Evolutionary conservation across 30 jellyfish, hydroid and myxozoan species (phyloP).

Genomic region (Morbakka virulenta): DNA sequence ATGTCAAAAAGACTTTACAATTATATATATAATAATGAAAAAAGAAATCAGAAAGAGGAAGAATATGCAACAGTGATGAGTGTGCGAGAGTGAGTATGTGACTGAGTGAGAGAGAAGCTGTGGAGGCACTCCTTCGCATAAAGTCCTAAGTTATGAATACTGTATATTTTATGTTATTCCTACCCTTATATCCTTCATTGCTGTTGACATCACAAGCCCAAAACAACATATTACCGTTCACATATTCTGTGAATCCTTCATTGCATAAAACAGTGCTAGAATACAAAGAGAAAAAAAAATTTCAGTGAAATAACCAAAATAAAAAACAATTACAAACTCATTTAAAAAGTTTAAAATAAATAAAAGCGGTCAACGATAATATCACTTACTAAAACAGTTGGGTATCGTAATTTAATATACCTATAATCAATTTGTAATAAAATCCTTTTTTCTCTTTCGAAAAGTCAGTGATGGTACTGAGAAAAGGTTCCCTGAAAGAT

Average conservation of each 20-base stretch:
- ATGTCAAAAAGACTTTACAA: background rate
- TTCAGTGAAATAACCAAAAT: too few species aligned
- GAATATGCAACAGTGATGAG: background rate
- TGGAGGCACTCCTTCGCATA: background rate
- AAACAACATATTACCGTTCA: slow-evolving; percentile 85
- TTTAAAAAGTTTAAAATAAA: too few species aligned
- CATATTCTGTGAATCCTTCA: slow-evolving; percentile 75
- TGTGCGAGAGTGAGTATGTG: background rate
- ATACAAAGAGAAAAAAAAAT: background rate
- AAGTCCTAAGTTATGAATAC: background rate
- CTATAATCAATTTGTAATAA: too few species aligned
- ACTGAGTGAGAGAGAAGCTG: background rate
- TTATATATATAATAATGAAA: background rate
- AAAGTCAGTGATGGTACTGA: too few species aligned
- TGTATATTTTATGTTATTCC: background rate
- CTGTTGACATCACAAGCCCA: slow-evolving; percentile 92
- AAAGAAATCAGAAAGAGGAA: background rate
- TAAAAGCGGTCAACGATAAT: too few species aligned
- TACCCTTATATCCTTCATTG: slow-evolving; percentile 86
- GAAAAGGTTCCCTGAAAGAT: too few species aligned
- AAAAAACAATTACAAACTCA: too few species aligned
- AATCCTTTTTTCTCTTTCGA: too few species aligned
- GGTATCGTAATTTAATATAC: too few species aligned
- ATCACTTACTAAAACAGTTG: too few species aligned
- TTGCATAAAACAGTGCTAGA: slow-evolving; percentile 67